These are phyloP conservation scores for Ochropleura leucogaster DNA, from an alignment of 2,888 invertebrate genomes.

Conservation along the genomic window DNA sequence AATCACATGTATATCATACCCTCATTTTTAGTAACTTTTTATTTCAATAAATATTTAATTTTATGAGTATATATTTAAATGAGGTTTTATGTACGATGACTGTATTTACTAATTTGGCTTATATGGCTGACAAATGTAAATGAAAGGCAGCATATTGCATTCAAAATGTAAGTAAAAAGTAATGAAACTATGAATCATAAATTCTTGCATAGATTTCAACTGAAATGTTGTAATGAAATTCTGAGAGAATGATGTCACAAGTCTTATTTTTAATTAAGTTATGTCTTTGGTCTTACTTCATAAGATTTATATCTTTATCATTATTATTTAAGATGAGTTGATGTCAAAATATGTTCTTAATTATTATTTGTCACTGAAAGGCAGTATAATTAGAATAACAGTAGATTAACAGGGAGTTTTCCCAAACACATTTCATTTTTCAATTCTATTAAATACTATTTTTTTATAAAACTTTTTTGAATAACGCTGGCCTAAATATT, in stretches of 20 bases:
- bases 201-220: constrained; percentile 21
- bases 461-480: constrained; percentile 21
- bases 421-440: constrained; percentile 11
- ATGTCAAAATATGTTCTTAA: constrained; percentile 19
- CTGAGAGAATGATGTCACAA: constrained; percentile 41
- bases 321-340: constrained; percentile 12
- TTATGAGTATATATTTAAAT: neutral
- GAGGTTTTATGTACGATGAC: neutral
- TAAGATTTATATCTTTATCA: constrained; percentile 12
- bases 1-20: constrained; percentile 1
- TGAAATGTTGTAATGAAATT: constrained; percentile 38
- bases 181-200: constrained; percentile 24
- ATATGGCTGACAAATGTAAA: constrained; percentile 12
- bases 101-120: constrained; percentile 35
- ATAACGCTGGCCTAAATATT: constrained; percentile 37
- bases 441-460: constrained; percentile 21
- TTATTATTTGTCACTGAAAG: constrained; percentile 54
- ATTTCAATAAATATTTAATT: neutral
- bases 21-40: constrained; percentile 8
- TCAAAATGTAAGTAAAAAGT: constrained; percentile 12
- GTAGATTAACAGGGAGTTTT: constrained; percentile 15
- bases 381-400: constrained; percentile 44
- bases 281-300: constrained; percentile 38
- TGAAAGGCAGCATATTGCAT: constrained; percentile 5
- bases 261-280: constrained; percentile 14